Percentiles rank a stretch among this genome's conserved stretches.
These are phyloP conservation scores for Meandrina meandrites DNA, from an alignment of 92 coral and sea anemone genomes.

Conservation along the genomic window DNA sequence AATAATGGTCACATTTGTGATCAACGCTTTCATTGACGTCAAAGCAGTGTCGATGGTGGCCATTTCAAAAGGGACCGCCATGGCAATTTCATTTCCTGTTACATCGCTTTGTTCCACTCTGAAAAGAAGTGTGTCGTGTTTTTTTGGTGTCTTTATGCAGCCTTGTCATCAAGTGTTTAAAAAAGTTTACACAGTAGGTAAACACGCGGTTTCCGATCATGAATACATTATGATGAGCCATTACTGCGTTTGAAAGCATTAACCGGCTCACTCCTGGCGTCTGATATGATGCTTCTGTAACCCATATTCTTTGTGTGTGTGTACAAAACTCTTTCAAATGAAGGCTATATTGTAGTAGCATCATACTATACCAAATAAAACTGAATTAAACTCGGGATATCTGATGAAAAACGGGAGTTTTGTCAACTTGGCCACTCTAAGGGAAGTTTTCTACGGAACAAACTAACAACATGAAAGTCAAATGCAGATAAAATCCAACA, in stretches of 20 bases:
- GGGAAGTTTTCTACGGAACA: background rate
- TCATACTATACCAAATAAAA: background rate
- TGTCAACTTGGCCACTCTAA: background rate
- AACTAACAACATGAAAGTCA: background rate
- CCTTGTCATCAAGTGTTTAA: constrained; percentile 12
- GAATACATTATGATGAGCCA: constrained; percentile 1
- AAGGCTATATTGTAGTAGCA: background rate
- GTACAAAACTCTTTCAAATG: background rate
- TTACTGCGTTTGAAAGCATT: background rate
- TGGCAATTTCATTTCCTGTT: constrained; percentile 42
- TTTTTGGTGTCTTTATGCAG: background rate
- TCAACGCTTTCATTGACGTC: constrained; percentile 43
- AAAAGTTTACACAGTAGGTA: constrained; percentile 30
- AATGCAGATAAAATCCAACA: background rate
- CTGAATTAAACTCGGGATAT: background rate
- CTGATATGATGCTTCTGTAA: background rate
- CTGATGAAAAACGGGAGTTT: background rate
- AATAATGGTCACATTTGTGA: constrained; percentile 7
- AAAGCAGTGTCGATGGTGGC: constrained; percentile 31
- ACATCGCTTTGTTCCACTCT: constrained; percentile 35
- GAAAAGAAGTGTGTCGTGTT: constrained; percentile 21
- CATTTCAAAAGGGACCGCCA: constrained; percentile 59
- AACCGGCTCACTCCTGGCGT: background rate
- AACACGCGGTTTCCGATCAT: constrained; percentile 21
- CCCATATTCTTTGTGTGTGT: background rate